Evolutionary conservation across 2,113 vertebrate species (phyloP), one percentile per base, ranked within the genome.

Genomic region (Nipponia nippon): DNA sequence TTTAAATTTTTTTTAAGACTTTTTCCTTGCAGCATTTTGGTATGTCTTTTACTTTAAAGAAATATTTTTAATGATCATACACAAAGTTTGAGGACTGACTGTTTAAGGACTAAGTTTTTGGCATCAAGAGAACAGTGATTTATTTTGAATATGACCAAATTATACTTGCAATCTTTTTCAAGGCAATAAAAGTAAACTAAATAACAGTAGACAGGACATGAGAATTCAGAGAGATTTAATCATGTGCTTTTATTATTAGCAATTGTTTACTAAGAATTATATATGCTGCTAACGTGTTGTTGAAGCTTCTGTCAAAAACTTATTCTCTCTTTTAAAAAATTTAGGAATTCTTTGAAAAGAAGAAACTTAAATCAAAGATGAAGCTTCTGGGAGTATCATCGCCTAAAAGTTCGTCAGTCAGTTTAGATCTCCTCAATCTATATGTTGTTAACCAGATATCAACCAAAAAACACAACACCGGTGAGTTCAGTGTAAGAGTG

Each of bases 301-400:
- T 67, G 44, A 85, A 62, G 11, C 27, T 87, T 75, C 61, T 83
- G 16, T 83, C 22, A 75, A 81, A 91, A 85, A 77, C 6, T 56
- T 86, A 53, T 25, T 94, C 38, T 90, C 9, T 78, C 71, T 94
- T 95, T 84, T 21, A 58, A 97, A 90, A 96, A 65, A 96, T 66
- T n/a, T 69, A 99, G 99, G 99, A 99, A 80, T 99, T 98, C 87
- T 99, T 99, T 98, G 98, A 99, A 97, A 99, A 98, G 97, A 98
- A 97, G 91, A 99, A 98, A 91, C 97, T 99, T 96, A 98, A 99
- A 86, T 98, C 98, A 79, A 99, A 98, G 96, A 96, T 98, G 84
- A 98, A 98, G 53, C 96, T 97, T 44, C 22, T 98, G 79, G 97
- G 94, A 29, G 72, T 96, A 83, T 95, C 98, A 10, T 96, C 98